Conservation (phyloP, 1,140 invertebrate species). For the Eubasilissa regina region DNA sequence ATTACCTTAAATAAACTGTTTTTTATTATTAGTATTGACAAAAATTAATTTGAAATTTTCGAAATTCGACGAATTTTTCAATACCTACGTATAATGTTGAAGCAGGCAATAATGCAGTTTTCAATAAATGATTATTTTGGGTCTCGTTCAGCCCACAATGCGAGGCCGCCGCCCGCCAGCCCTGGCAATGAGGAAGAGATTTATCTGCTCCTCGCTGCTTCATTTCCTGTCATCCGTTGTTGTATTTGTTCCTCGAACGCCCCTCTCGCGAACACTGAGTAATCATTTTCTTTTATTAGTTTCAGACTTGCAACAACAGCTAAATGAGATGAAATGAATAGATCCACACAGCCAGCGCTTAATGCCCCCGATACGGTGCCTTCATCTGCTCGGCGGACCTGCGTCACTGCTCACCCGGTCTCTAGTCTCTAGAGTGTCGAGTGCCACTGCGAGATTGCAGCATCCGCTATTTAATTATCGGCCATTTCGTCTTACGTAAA, state of each 20-base stretch:
- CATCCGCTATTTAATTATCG: too few relatives aligned
- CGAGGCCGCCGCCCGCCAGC: not conserved
- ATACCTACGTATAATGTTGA: too few relatives aligned
- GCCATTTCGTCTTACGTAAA: too few relatives aligned
- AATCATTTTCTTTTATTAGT: slow-evolving; percentile 59
- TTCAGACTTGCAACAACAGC: slow-evolving; percentile 55
- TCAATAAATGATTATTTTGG: too few relatives aligned
- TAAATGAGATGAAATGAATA: slow-evolving; percentile 58
- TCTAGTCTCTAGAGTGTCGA: too few relatives aligned
- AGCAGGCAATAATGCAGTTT: too few relatives aligned
- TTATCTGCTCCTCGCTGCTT: slow-evolving; percentile 47
- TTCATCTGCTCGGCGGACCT: not conserved
- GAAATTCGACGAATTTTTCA: too few relatives aligned
- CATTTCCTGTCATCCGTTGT: slow-evolving; percentile 56
- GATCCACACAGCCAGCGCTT: slow-evolving; percentile 32
- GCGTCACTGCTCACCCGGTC: not conserved
- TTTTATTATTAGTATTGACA: too few relatives aligned
- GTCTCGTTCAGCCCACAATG: too few relatives aligned
- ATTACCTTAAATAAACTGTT: too few relatives aligned
- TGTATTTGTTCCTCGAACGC: slow-evolving; percentile 49
- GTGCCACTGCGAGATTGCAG: too few relatives aligned
- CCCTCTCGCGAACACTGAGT: slow-evolving; percentile 54
- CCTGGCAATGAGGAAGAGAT: slow-evolving; percentile 40
- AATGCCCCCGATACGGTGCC: slow-evolving; percentile 1
- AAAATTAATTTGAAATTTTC: too few relatives aligned